phyloP scores from a whole-genome alignment of 2,797 vertebrate genomes.

The Eospalax fontanierii region DNA sequence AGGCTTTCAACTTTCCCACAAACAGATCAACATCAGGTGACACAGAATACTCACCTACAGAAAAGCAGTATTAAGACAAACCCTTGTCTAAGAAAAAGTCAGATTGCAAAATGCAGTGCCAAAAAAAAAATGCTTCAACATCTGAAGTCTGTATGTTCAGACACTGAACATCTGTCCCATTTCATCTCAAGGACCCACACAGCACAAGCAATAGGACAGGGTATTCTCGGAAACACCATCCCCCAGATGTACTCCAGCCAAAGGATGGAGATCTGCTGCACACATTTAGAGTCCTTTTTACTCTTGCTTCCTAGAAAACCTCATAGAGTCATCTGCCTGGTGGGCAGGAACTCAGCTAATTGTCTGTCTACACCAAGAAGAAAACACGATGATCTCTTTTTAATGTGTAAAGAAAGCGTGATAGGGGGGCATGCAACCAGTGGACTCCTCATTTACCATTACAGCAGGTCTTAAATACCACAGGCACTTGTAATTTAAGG shows the following conservation, averaged over 20 bases:
- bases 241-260: not conserved
- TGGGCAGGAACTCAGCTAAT: slow-evolving; percentile 35
- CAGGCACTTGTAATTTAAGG: not conserved
- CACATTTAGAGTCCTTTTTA: not conserved
- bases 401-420: not conserved
- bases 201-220: slow-evolving; percentile 21
- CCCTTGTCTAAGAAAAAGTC: not conserved
- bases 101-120: slow-evolving; percentile 32
- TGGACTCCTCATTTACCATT: not conserved
- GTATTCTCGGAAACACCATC: slow-evolving; percentile 41
- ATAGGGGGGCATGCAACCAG: not conserved
- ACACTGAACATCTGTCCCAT: slow-evolving; percentile 51
- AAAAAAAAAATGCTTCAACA: slow-evolving; percentile 75
- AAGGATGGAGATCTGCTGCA: not conserved
- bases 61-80: not conserved
- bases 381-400: slow-evolving; percentile 13
- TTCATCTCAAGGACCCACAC: slow-evolving; percentile 63
- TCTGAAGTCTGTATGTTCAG: slow-evolving; percentile 48
- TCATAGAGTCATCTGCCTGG: not conserved
- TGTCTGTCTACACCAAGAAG: not conserved
- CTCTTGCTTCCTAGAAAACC: slow-evolving; percentile 29
- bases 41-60: not conserved
- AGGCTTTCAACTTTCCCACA: not conserved
- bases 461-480: not conserved
- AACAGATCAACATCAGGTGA: slow-evolving; percentile 17